phyloP scores from a whole-genome alignment of 2,113 vertebrate genomes.

The Benitochromis conjunctus region DNA sequence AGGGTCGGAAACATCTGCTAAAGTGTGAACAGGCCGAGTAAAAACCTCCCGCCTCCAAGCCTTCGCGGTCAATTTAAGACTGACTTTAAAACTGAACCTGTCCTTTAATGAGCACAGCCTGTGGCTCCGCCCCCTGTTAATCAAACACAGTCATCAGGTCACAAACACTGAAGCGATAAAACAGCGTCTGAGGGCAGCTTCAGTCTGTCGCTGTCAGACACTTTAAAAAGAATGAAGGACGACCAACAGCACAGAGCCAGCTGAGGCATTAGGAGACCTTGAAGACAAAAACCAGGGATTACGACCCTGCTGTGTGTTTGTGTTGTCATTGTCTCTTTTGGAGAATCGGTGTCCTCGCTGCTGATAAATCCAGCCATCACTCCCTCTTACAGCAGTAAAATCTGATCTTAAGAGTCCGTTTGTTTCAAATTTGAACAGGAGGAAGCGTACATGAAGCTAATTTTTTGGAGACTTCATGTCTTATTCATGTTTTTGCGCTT shows the following conservation, averaged over 20 bases:
- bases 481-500: neutral
- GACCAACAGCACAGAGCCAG: neutral
- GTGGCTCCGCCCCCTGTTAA: neutral
- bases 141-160: neutral
- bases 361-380: neutral
- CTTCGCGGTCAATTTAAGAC: neutral
- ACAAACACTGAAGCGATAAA: neutral
- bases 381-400: neutral
- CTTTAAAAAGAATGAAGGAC: neutral
- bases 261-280: neutral
- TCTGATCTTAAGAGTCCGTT: neutral
- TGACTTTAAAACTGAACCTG: neutral
- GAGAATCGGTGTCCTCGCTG: neutral
- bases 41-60: neutral
- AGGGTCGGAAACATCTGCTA: neutral
- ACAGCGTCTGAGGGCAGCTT: neutral
- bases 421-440: neutral
- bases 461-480: neutral
- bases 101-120: neutral
- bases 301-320: rapidly evolving
- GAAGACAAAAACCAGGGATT: neutral
- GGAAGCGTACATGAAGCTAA: rapidly evolving
- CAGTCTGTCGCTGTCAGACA: neutral
- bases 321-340: neutral
- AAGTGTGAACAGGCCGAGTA: neutral